Evolutionary conservation across 2,797 vertebrate genomes (phyloP).

Genomic region (Tapera naevia): DNA sequence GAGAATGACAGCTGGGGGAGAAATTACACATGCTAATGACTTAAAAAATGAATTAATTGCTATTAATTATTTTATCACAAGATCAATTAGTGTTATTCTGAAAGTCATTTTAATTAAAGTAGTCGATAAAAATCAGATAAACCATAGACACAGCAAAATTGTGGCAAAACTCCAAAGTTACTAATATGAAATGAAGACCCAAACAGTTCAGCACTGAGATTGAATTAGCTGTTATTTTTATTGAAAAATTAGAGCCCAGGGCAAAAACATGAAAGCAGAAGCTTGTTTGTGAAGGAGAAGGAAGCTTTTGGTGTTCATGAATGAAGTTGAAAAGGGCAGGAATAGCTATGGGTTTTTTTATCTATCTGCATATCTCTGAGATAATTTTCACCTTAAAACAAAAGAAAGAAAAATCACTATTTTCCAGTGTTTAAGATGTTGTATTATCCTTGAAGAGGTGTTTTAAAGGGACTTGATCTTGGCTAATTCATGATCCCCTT

Average conservation of each 20-base stretch:
- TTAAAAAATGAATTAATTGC: slow-evolving; percentile 67
- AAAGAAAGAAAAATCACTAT: neutral
- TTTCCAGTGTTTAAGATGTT: neutral
- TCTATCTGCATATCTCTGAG: neutral
- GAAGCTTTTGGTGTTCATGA: neutral
- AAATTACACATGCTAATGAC: slow-evolving; percentile 59
- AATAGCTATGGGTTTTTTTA: neutral
- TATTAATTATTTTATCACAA: slow-evolving; percentile 75
- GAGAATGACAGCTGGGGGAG: slow-evolving; percentile 19
- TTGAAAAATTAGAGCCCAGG: slow-evolving; percentile 1
- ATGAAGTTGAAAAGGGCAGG: neutral
- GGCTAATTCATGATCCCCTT: neutral
- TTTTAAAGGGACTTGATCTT: neutral
- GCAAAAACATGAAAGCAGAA: slow-evolving; percentile 1
- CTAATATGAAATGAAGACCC: neutral
- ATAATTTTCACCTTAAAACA: neutral
- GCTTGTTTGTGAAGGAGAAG: neutral
- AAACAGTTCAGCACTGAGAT: neutral
- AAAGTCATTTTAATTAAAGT: slow-evolving; percentile 69
- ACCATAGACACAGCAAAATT: slow-evolving; percentile 41
- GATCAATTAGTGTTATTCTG: slow-evolving; percentile 71
- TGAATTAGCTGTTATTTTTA: slow-evolving; percentile 33
- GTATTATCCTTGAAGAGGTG: neutral
- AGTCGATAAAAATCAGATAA: slow-evolving; percentile 68
- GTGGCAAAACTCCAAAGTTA: slow-evolving; percentile 49